Conservation (phyloP, 2,888 invertebrate species). For the Campopleginae sp. region DNA sequence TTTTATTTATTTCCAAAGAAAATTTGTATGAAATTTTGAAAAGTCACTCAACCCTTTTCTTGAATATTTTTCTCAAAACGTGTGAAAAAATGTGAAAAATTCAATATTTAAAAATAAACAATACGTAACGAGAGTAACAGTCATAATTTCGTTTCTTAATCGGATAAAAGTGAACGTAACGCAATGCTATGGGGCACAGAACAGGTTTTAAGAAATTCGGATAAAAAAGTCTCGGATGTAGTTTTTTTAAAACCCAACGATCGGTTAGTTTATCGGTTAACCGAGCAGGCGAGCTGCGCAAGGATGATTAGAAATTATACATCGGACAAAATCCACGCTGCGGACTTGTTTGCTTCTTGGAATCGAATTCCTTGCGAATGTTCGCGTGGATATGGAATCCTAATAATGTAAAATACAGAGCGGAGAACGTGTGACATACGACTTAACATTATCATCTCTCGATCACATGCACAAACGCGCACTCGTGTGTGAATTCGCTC, state of each 20-base stretch:
- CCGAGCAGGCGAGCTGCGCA: not conserved
- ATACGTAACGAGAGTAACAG: no score
- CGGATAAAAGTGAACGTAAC: not conserved
- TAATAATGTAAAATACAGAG: slow-evolving; percentile 50
- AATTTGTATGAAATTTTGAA: not conserved
- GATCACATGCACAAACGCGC: not conserved
- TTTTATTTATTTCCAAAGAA: not conserved
- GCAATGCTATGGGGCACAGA: not conserved
- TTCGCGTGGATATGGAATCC: not conserved
- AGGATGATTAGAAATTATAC: not conserved
- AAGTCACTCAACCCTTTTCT: not conserved
- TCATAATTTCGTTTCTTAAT: no score
- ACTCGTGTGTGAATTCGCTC: slow-evolving; percentile 13
- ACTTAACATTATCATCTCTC: not conserved
- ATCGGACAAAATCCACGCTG: slow-evolving; percentile 3
- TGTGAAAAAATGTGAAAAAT: not conserved
- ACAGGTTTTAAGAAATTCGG: not conserved
- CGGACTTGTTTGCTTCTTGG: slow-evolving; percentile 13
- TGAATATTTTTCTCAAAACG: not conserved
- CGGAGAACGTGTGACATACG: slow-evolving; percentile 40
- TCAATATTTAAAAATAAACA: not conserved
- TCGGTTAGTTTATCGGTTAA: not conserved
- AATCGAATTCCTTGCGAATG: slow-evolving; percentile 14
- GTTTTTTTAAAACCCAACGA: not conserved
- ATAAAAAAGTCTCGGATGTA: not conserved